Evolutionary conservation across 2,113 vertebrate genomes (phyloP).

Genomic region (Bagarius yarrelli): DNA sequence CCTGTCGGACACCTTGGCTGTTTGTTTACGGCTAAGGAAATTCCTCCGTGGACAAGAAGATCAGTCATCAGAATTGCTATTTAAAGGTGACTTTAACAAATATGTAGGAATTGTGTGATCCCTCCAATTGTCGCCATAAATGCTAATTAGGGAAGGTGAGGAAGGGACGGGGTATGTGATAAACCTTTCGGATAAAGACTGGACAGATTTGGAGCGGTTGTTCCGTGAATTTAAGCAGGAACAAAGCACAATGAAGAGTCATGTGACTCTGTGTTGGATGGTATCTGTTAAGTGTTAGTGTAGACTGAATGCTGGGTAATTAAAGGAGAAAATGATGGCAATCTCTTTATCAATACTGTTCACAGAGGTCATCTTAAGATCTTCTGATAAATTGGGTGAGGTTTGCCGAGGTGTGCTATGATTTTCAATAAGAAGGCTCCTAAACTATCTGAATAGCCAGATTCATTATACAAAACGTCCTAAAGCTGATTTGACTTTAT

Average conservation of each 20-base stretch:
- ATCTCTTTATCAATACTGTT: constrained; percentile 34
- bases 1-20: constrained; percentile 59
- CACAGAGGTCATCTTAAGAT: constrained; percentile 14
- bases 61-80: constrained; percentile 62
- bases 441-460: constrained; percentile 59
- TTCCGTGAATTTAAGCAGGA: neutral
- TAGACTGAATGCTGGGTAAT: constrained; percentile 14
- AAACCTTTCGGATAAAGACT: constrained; percentile 9
- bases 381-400: constrained; percentile 11
- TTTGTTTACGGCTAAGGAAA: constrained; percentile 67
- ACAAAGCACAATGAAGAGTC: neutral
- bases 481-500: constrained; percentile 73
- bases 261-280: neutral
- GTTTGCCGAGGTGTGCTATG: neutral
- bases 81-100: constrained; percentile 76
- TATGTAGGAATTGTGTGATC: constrained; percentile 57
- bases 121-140: constrained; percentile 69
- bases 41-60: constrained; percentile 49
- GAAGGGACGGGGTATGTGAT: constrained; percentile 61
- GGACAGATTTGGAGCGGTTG: constrained; percentile 10
- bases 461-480: constrained; percentile 71
- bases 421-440: constrained; percentile 57
- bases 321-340: constrained; percentile 16
- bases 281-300: neutral
- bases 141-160: constrained; percentile 77